Conservation (phyloP, 1,140 invertebrate species). For the Riptortus pedestris region DNA sequence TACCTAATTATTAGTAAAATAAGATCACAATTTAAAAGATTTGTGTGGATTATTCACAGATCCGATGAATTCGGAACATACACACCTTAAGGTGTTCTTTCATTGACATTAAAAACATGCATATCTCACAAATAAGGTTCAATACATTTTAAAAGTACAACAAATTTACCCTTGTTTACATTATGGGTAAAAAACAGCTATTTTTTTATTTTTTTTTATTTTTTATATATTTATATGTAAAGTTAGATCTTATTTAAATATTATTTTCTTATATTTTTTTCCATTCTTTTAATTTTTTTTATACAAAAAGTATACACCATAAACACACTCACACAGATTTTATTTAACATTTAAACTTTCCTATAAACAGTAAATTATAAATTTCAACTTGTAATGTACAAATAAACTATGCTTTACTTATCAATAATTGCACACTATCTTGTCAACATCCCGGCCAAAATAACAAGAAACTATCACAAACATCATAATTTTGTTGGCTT, state of each 20-base stretch:
- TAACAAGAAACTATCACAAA: slow-evolving; percentile 21
- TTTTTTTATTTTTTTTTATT: slow-evolving; percentile 3
- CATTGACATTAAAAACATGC: slow-evolving; percentile 19
- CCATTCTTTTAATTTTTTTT: not conserved
- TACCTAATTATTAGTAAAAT: slow-evolving; percentile 18
- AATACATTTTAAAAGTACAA: slow-evolving; percentile 24
- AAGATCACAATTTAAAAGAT: slow-evolving; percentile 19
- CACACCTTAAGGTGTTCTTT: slow-evolving; percentile 4
- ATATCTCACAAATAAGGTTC: slow-evolving; percentile 22
- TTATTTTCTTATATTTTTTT: not conserved
- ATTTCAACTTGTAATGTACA: slow-evolving; percentile 24
- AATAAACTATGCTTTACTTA: slow-evolving; percentile 15
- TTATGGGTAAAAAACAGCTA: slow-evolving; percentile 16
- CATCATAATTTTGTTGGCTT: not conserved
- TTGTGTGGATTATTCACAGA: not conserved
- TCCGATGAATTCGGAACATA: slow-evolving; percentile 20
- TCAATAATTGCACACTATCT: slow-evolving; percentile 18
- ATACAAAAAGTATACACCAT: not conserved
- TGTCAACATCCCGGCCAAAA: slow-evolving; percentile 21
- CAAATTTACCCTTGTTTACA: slow-evolving; percentile 18
- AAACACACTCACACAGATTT: slow-evolving; percentile 22
- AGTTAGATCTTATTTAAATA: not conserved
- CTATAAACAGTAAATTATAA: slow-evolving; percentile 22
- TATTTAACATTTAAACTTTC: slow-evolving; percentile 15
- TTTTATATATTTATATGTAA: not conserved